Evolutionary conservation across 1,140 invertebrate genomes (phyloP), one percentile per base, ranked within the genome.

Genomic region (Drosophila insularis): DNA sequence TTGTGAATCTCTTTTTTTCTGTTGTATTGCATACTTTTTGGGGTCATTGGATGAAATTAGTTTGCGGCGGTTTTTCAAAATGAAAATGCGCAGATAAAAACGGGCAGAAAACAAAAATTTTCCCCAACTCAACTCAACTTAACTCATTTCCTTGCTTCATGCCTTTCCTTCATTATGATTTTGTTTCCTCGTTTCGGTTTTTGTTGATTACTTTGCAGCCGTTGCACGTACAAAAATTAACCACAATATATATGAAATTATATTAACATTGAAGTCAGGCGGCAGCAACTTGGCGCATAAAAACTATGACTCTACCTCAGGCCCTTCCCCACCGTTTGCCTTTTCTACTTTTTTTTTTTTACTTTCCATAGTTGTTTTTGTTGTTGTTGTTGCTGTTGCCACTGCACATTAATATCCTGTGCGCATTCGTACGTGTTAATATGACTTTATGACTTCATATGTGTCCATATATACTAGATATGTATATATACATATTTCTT

Each of bases 371-470:
- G 13, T 46, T 50, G 19, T 50, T 40, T 5, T 21, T 21, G 17
- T 50, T 50, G 43, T 50, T 50, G 43, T 4, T 50, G 17, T 50
- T 53, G 70, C 58, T 55, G 74, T 62, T 35, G 71, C 64, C 71
- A 68, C 67, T 86, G 77, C 80, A 89, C 85, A 89, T 89, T 89
- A 89, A 89, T 89, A 89, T 89, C 85, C 85, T 89, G 81, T 89
- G 85, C 85, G 86, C 82, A 89, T 84, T 89, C 85, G 85, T 89
- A 89, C 85, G 85, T 89, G 85, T 89, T 89, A 89, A 89, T 89
- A 89, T 89, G 85, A 89, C 85, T 89, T 89, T 89, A 89, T 89
- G 85, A 89, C 85, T 89, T 89, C 80, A 89, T 89, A 89, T 89
- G 84, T 87, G 82, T 87, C 82, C 82, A 86, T 86, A 86, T 87